Base-by-base conservation (phyloP, 2,113 vertebrate genomes). In the Toxotes chatareus region DNA sequence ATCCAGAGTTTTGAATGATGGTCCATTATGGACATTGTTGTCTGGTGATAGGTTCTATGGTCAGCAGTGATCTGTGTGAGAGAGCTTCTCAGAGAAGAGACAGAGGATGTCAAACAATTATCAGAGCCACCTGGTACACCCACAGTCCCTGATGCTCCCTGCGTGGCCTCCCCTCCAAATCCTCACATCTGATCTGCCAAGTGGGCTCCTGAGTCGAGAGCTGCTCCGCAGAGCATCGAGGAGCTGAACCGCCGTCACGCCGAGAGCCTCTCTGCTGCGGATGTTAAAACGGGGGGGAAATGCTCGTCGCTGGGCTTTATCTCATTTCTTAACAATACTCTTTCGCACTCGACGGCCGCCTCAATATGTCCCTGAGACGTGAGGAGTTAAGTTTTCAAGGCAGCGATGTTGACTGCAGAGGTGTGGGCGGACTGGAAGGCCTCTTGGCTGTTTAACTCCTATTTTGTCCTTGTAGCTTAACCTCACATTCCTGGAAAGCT, bases 121-220 rank as follows among this genome's bases (percentile, higher is more conserved):
- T 32, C 61, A 51, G 60, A 60, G 38, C 76, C 64, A 57, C 46
- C 79, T 51, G 79, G 27, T 76, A 40, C 83, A 74, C 68, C 70
- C 66, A 78, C 84, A 21, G 34, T 70, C 34, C 34, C 73, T 10
- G 63, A 59, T 60, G 36, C 32, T 85, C 51, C 51, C 76, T n/a
- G 32, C 6, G 7, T 80, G 83, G 79, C 79, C 79, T 83, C 79
- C 31, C 34, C 76, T 76, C 73, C 73, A 86, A 23, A 82, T 60
- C 62, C 55, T 76, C 86, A 53, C 71, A 32, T 70, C 42, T 32
- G 64, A 71, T 75, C 69, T 68, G 63, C 64, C 38, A 66, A 85
- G 82, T 80, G 76, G 84, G 73, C 79, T 80, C 79, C 86, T 86
- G 86, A 86, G 82, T 64, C 21, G 72, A 87, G 89, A 81, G 75